Evolutionary conservation across 2,113 vertebrate genomes (phyloP), one percentile per base, ranked within the genome.

Genomic region (Periophthalmus modestus): DNA sequence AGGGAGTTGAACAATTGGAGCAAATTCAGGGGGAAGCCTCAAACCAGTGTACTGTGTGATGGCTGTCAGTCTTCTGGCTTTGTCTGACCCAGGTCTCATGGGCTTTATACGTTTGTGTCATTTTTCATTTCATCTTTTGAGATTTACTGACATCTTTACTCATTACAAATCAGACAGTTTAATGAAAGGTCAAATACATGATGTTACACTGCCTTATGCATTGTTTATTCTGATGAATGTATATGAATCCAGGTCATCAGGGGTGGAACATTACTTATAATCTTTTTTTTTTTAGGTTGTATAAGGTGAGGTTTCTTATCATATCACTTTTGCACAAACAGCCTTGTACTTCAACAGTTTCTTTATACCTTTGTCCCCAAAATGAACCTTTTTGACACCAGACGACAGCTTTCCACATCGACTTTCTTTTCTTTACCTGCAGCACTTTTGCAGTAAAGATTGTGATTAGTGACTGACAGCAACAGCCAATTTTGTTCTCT

Each of bases 381-480:
- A 15, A 28, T 59, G 57, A 59, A 28, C 57, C 23, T 59, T 59
- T 24, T 24, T 59, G 21, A 28, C 57, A n/a, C 28, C 23, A 59
- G 55, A 15, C 13, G 57, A 28, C 12, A 21, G 18, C 50, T 78
- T 71, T 81, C 74, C 23, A 59, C 57, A 59, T 80, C 81, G 73
- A 50, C 28, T 65, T 2, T 34, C 21, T 43, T 2, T 34, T 36
- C 77, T 78, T 73, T 67, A 0, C 69, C 66, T 72, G 61, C 46
- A 43, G 21, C 69, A 47, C 58, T 68, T 43, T 4, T 7, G 58
- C 75, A 24, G 5, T 72, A 66, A 81, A 81, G 72, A 43, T 66
- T 43, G 46, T 21, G 55, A 75, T 83, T 66, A 71, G 70, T 69
- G 79, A 84, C 68, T 83, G 78, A 83, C 82, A 83, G 71, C 66